Conservation (phyloP, 2,113 vertebrate genomes). For the Rhabdornis inornatus region DNA sequence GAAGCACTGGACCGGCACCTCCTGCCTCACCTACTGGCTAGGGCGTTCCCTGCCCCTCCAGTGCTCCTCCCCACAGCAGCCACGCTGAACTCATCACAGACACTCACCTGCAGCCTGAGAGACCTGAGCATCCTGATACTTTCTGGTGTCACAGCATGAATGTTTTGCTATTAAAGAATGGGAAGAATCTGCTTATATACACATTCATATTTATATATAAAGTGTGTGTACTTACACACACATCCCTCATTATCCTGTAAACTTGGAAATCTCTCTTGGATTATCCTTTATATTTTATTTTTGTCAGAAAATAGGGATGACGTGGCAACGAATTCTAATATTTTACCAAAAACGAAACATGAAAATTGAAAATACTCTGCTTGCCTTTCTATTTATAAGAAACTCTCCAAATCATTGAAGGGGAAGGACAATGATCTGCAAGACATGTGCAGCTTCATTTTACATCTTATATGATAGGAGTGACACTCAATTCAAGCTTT, state of each 20-base stretch:
- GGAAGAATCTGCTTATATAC: not conserved
- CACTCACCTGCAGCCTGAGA: not conserved
- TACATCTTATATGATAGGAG: not conserved
- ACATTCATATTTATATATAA: not conserved
- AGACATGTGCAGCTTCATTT: not conserved
- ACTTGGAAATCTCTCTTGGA: not conserved
- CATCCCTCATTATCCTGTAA: not conserved
- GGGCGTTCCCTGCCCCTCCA: not conserved
- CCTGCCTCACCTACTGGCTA: fast-evolving
- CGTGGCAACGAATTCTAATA: not conserved
- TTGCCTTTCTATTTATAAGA: not conserved
- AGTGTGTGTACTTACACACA: not conserved
- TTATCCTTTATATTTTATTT: not conserved
- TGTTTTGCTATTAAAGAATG: not conserved
- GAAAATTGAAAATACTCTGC: not conserved
- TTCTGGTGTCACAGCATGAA: not conserved
- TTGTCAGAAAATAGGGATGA: not conserved
- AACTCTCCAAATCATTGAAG: not conserved
- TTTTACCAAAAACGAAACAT: not conserved
- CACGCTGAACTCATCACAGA: fast-evolving
- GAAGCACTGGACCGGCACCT: fast-evolving
- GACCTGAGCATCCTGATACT: not conserved
- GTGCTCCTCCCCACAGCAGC: fast-evolving
- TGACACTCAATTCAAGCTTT: not conserved
- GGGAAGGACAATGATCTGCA: not conserved